A percentile compares a stretch with the other conserved stretches of the same genome.
phyloP scores from a whole-genome alignment of 2,888 invertebrate genomes.

The Sarcophaga carnaria region DNA sequence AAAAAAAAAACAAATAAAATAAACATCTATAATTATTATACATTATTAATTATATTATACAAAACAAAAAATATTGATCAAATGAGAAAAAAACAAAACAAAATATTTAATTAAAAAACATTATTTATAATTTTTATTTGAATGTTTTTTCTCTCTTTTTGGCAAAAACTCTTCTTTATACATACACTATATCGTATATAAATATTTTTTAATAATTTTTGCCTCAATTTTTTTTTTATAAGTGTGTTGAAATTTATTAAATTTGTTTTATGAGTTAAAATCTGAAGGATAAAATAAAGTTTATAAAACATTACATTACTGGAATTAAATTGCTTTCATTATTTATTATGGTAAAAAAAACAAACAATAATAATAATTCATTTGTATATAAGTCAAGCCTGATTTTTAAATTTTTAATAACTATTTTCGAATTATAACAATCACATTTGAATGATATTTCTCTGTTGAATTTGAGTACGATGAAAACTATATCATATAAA shows the following conservation, averaged over 20 bases:
- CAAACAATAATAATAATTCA: too few relatives aligned
- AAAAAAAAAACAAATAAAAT: constrained; percentile 51
- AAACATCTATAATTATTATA: constrained; percentile 68
- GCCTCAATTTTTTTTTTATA: constrained; percentile 30
- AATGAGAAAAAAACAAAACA: neutral
- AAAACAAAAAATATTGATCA: constrained; percentile 25
- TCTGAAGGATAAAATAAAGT: constrained; percentile 43
- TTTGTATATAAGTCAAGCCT: too few relatives aligned
- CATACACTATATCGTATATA: constrained; percentile 36
- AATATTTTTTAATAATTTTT: constrained; percentile 36
- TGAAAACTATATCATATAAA: neutral
- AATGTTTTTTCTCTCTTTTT: constrained; percentile 25
- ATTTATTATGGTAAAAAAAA: neutral
- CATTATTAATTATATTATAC: constrained; percentile 62
- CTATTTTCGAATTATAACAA: constrained; percentile 31
- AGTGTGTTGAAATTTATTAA: constrained; percentile 8
- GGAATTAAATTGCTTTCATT: constrained; percentile 25
- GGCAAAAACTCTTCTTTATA: constrained; percentile 32
- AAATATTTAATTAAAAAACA: constrained; percentile 10
- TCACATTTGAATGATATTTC: constrained; percentile 36
- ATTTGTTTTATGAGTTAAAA: constrained; percentile 63
- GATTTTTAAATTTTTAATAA: neutral
- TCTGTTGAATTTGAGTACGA: neutral
- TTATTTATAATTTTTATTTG: constrained; percentile 57
- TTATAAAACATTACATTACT: constrained; percentile 30